These are phyloP conservation scores for Tachycineta bicolor DNA, from an alignment of 2,113 vertebrate genomes.

Conservation along the genomic window DNA sequence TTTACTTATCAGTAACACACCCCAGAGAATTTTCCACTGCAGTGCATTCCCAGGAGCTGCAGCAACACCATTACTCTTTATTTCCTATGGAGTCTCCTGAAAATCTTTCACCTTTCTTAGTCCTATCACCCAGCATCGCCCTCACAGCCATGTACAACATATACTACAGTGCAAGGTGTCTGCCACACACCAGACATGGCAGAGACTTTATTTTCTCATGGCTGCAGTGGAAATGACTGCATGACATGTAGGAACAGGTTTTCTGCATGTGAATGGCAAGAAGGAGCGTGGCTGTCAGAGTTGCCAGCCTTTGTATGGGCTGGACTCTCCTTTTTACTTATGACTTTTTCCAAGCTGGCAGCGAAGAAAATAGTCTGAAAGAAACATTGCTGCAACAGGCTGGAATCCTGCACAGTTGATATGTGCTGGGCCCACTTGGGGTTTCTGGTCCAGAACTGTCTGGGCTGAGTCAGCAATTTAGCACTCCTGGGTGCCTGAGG, in stretches of 20 bases:
- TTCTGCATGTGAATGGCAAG: not conserved
- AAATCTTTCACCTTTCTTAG: not conserved
- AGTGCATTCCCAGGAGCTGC: not conserved
- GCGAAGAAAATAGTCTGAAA: not conserved
- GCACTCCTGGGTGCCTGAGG: not conserved
- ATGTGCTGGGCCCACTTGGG: not conserved
- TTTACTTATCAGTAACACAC: not conserved
- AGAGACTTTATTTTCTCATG: not conserved
- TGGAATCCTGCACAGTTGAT: not conserved
- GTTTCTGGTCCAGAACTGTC: not conserved
- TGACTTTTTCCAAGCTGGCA: not conserved
- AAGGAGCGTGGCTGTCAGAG: not conserved
- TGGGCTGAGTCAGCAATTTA: not conserved
- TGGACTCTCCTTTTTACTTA: not conserved
- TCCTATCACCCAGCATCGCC: not conserved
- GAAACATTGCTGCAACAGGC: not conserved
- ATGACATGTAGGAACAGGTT: not conserved
- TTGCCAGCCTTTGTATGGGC: not conserved
- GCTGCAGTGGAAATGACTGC: not conserved
- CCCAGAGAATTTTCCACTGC: not conserved
- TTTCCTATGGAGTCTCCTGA: not conserved
- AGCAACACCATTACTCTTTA: not conserved
- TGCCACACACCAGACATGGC: rapidly evolving
- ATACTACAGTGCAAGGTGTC: not conserved
- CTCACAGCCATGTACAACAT: rapidly evolving